Conservation (phyloP, 2,888 invertebrate species). For the Temnothorax rugatulus region DNA sequence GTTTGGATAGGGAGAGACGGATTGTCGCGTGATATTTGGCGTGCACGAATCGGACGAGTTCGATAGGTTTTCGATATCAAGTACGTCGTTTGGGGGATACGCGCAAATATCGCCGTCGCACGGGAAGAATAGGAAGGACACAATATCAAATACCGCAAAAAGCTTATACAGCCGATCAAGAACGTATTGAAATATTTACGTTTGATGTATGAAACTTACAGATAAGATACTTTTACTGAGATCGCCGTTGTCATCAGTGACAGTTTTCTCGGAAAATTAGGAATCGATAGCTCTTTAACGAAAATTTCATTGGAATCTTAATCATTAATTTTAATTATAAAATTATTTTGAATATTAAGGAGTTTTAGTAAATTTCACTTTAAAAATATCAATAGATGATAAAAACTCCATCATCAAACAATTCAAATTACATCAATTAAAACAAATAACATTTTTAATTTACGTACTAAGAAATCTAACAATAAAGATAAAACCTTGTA, state of each 20-base stretch:
- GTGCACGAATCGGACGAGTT: conserved; percentile 15
- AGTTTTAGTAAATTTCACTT: neutral
- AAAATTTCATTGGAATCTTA: conserved; percentile 24
- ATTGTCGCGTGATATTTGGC: conserved; percentile 43
- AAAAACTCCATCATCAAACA: neutral
- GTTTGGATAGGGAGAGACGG: neutral
- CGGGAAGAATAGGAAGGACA: conserved; percentile 1
- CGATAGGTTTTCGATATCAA: conserved; percentile 51
- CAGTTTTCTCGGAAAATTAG: neutral
- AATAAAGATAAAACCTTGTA: neutral
- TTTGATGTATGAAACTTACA: neutral
- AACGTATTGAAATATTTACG: neutral
- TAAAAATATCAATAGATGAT: neutral
- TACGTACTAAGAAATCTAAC: neutral
- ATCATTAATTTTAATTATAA: conserved; percentile 6
- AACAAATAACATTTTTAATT: neutral
- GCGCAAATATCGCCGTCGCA: conserved; percentile 5
- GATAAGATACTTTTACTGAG: neutral
- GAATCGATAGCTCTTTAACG: neutral
- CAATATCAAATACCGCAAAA: conserved; percentile 8
- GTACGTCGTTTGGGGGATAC: conserved; percentile 23
- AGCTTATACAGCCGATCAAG: neutral
- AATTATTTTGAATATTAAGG: neutral
- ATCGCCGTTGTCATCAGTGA: neutral
- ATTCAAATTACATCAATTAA: neutral